phyloP scores from a whole-genome alignment of 2,113 vertebrate species.

The Cygnus buccinator region DNA sequence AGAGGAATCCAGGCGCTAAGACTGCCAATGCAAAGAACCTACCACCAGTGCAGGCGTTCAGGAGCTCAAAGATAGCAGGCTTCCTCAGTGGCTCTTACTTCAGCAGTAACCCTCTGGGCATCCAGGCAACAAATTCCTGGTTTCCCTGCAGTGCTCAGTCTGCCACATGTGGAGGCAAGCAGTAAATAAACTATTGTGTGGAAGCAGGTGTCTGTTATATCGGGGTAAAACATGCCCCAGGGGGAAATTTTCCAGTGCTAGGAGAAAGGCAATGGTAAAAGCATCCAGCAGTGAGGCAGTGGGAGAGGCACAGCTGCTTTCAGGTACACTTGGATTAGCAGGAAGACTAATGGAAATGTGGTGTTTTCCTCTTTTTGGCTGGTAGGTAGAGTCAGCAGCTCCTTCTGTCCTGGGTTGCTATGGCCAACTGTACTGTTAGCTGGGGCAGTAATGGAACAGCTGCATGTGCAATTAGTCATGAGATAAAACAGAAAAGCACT shows the following conservation, averaged over 20 bases:
- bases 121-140: background rate
- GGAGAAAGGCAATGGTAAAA: background rate
- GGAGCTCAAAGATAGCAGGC: background rate
- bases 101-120: too few species aligned
- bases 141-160: fast-evolving
- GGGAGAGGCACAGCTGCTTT: background rate
- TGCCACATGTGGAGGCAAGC: background rate
- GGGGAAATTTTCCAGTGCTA: background rate
- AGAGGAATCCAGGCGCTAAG: background rate
- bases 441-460: background rate
- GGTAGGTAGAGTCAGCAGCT: background rate
- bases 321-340: background rate
- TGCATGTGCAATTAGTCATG: background rate
- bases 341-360: background rate
- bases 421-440: background rate
- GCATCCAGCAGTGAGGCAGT: background rate
- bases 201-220: background rate
- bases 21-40: background rate
- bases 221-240: background rate
- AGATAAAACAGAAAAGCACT: background rate
- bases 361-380: background rate
- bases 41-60: background rate
- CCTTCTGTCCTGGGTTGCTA: background rate
- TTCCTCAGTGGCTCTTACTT: background rate
- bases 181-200: background rate